phyloP scores from a whole-genome alignment of 2,888 invertebrate genomes.

The Liodrosophila aerea region DNA sequence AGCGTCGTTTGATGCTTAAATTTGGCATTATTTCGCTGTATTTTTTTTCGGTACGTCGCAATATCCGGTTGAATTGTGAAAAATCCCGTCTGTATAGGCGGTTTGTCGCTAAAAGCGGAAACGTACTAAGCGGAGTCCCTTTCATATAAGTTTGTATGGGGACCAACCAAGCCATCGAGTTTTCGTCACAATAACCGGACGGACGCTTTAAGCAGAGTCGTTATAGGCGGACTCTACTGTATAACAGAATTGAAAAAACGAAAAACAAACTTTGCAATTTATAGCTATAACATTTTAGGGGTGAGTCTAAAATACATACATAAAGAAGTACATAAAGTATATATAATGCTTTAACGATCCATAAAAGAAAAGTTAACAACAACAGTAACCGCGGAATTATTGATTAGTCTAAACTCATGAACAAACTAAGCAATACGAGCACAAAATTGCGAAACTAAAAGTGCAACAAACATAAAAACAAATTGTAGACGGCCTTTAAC shows the following conservation, averaged over 20 bases:
- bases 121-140: no score
- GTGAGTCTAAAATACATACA: neutral
- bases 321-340: neutral
- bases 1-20: no score
- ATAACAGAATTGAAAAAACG: slow-evolving; percentile 3
- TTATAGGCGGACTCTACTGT: no score
- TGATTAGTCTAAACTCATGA: slow-evolving; percentile 39
- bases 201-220: no score
- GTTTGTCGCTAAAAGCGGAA: no score
- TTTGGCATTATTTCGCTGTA: no score
- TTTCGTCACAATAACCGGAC: no score
- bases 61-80: no score
- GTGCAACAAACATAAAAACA: slow-evolving; percentile 12
- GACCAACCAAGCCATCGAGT: no score
- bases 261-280: slow-evolving; percentile 33
- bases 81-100: no score
- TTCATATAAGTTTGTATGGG: no score
- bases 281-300: slow-evolving; percentile 14
- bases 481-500: slow-evolving; percentile 4
- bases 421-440: slow-evolving; percentile 9
- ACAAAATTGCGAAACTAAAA: slow-evolving; percentile 7
- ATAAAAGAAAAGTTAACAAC: slow-evolving; percentile 13
- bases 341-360: slow-evolving; percentile 11
- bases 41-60: no score
- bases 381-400: slow-evolving; percentile 29